These are phyloP conservation scores for Melanargia galathea DNA, from an alignment of 2,888 invertebrate species.

Conservation along the genomic window DNA sequence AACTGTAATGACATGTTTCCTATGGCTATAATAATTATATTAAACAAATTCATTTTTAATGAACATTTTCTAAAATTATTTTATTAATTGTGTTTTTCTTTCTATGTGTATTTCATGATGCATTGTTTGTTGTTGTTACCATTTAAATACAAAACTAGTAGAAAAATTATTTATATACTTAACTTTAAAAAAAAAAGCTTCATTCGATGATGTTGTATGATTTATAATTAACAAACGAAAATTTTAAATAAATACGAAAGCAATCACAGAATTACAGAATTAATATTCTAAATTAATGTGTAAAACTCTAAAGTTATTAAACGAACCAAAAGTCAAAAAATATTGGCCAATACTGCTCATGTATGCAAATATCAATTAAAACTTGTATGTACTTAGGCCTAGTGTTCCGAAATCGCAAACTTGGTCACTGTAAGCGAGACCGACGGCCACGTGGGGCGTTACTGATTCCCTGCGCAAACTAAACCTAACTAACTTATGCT, in stretches of 20 bases:
- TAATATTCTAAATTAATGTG: too few relatives aligned
- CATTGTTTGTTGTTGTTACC: slow-evolving; percentile 9
- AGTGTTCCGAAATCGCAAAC: slow-evolving; percentile 19
- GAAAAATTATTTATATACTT: too few relatives aligned
- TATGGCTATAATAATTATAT: neutral
- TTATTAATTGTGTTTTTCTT: neutral
- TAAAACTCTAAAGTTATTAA: neutral
- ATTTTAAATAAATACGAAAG: too few relatives aligned
- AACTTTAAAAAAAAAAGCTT: too few relatives aligned
- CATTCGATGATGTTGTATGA: too few relatives aligned
- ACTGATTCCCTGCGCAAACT: slow-evolving; percentile 40
- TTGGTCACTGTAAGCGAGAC: slow-evolving; percentile 23
- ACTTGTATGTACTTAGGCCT: slow-evolving; percentile 28
- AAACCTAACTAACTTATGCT: slow-evolving; percentile 39
- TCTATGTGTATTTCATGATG: neutral
- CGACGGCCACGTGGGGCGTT: slow-evolving; percentile 38
- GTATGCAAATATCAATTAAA: slow-evolving; percentile 38
- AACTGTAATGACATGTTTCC: neutral
- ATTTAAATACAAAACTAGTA: neutral
- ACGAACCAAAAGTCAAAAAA: neutral
- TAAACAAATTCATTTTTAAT: neutral
- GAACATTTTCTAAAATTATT: neutral
- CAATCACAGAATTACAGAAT: too few relatives aligned
- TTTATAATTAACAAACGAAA: too few relatives aligned
- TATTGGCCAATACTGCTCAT: neutral